Conservation (phyloP, 2,888 invertebrate genomes). For the Sphaerophoria rueppellii region DNA sequence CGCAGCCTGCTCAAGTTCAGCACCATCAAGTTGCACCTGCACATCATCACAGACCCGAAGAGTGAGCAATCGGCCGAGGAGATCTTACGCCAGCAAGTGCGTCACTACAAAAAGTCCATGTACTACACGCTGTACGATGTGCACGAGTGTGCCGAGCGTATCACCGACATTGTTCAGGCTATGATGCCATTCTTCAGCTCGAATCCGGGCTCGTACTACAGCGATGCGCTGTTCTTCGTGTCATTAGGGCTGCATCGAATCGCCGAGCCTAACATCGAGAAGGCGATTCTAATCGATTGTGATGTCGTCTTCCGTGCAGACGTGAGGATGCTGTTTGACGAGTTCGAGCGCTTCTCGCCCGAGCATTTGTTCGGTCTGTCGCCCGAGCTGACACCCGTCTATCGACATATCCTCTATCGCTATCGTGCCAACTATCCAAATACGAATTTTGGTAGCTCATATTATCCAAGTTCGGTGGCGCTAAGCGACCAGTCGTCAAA, state of each 20-base stretch:
- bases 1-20: constrained; percentile 80
- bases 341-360: constrained; percentile 86
- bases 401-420: constrained; percentile 87
- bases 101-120: constrained; percentile 81
- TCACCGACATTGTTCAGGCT: constrained; percentile 85
- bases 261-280: constrained; percentile 84
- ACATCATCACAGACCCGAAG: constrained; percentile 85
- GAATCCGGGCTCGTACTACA: constrained; percentile 88
- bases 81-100: constrained; percentile 81
- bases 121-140: constrained; percentile 85
- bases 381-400: constrained; percentile 90
- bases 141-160: constrained; percentile 84
- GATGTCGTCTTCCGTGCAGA: constrained; percentile 89
- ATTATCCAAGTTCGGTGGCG: constrained; percentile 77
- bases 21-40: constrained; percentile 83
- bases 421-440: constrained; percentile 86
- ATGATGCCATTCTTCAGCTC: constrained; percentile 89
- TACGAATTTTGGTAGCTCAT: constrained; percentile 84
- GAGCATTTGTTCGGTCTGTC: constrained; percentile 88
- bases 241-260: constrained; percentile 89
- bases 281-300: constrained; percentile 89
- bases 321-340: constrained; percentile 85
- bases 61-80: constrained; percentile 84
- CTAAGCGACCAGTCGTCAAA: constrained; percentile 46
- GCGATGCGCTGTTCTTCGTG: constrained; percentile 90